Evolutionary conservation across 35 echinoderm and acorn worm species (phyloP).

Genomic region (Ptychodera flava): DNA sequence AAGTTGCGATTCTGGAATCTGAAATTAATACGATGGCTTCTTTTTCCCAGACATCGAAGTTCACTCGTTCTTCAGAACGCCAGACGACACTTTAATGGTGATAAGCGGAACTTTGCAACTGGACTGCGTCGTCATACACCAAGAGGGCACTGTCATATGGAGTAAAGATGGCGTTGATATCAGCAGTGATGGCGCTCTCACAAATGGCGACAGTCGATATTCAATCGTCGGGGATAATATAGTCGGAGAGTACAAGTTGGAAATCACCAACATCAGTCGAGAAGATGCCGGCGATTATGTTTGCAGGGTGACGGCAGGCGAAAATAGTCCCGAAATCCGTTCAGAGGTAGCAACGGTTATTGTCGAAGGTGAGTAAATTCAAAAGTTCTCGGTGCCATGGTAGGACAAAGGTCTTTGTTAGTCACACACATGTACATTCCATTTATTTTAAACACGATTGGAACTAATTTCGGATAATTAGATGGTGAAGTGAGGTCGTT

Average conservation of each 20-base stretch:
- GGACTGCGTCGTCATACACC: constrained; percentile 53
- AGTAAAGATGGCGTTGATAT: constrained; percentile 62
- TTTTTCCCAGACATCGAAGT: constrained; percentile 11
- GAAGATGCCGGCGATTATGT: constrained; percentile 51
- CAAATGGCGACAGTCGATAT: constrained; percentile 40
- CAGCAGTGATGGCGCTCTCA: constrained; percentile 54
- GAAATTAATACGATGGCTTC: not conserved
- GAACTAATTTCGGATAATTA: too few relatives aligned
- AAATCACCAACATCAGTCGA: constrained; percentile 29
- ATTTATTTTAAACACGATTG: too few relatives aligned
- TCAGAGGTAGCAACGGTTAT: constrained; percentile 60
- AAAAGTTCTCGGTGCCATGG: too few relatives aligned
- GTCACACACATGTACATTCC: too few relatives aligned
- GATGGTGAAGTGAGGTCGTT: too few relatives aligned
- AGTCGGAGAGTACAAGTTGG: constrained; percentile 53
- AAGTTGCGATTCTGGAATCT: too few relatives aligned
- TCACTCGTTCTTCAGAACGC: constrained; percentile 50
- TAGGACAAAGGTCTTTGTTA: too few relatives aligned
- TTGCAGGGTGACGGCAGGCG: constrained; percentile 38
- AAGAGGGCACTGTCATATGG: constrained; percentile 53
- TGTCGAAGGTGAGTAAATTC: constrained; percentile 50
- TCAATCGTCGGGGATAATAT: constrained; percentile 53
- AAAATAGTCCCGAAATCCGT: constrained; percentile 18
- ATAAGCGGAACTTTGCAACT: constrained; percentile 39
- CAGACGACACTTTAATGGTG: constrained; percentile 30